A percentile compares a stretch with the other conserved stretches of the same genome.
phyloP scores from a whole-genome alignment of 2,888 invertebrate species.

The Escarpia spicata region DNA sequence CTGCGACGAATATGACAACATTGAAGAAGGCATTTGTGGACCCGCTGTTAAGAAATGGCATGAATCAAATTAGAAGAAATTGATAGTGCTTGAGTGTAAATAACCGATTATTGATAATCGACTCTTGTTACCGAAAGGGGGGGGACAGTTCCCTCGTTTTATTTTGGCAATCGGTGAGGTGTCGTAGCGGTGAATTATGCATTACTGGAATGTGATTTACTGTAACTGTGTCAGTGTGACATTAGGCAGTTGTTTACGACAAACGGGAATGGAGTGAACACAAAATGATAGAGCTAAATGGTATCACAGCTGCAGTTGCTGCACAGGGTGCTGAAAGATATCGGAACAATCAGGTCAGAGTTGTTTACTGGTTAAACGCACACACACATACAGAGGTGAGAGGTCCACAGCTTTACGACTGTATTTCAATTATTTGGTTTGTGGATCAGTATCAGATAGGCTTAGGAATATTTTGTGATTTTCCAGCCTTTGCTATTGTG shows the following conservation, averaged over 20 bases:
- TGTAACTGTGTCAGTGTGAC: not conserved
- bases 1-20: not conserved
- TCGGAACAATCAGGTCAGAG: not conserved
- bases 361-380: not conserved
- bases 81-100: not conserved
- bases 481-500: not conserved
- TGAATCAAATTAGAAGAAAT: not conserved
- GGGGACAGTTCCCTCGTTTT: not conserved
- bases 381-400: not conserved
- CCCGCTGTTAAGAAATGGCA: not conserved
- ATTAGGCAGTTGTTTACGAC: not conserved
- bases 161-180: not conserved
- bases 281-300: not conserved
- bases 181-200: not conserved
- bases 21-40: not conserved
- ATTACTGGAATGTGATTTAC: not conserved
- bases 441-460: not conserved
- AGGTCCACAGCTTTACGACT: not conserved
- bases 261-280: not conserved
- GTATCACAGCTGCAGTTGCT: too few species aligned
- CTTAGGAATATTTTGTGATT: not conserved
- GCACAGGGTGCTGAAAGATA: not conserved
- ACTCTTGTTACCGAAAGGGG: not conserved
- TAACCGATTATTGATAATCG: not conserved
- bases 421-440: not conserved